These are phyloP conservation scores for Gonatopus flavifemur DNA, from an alignment of 1,140 invertebrate genomes.

Conservation along the genomic window DNA sequence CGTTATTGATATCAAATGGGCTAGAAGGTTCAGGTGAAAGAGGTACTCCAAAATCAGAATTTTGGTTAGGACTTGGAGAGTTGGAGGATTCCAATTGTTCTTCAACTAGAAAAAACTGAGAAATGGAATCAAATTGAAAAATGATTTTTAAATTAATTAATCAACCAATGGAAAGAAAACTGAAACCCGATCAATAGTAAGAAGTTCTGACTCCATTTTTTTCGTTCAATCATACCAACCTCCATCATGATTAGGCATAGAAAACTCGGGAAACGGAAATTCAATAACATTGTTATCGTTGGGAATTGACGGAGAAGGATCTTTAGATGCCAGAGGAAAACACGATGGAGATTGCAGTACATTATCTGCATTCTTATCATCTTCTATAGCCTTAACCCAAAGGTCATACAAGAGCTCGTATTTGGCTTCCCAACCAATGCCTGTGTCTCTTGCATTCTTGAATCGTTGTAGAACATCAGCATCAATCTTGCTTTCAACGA, in stretches of 20 bases:
- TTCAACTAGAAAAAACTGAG: conserved; percentile 3
- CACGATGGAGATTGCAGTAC: too few species aligned
- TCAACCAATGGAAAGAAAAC: conserved; percentile 1
- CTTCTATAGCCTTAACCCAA: conserved; percentile 8
- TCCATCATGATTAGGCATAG: too few species aligned
- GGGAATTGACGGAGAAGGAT: not conserved
- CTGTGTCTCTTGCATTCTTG: too few species aligned
- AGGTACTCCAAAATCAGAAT: too few species aligned
- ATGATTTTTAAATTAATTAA: conserved; percentile 6
- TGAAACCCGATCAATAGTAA: not conserved
- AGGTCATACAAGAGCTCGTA: conserved; percentile 6
- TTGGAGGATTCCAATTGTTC: too few species aligned
- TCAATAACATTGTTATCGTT: too few species aligned
- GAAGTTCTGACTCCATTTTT: too few species aligned
- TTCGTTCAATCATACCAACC: too few species aligned
- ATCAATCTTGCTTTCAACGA: not conserved
- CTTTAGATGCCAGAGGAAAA: not conserved
- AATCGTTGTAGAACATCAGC: conserved; percentile 3
- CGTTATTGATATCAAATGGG: too few species aligned
- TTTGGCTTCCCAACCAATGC: conserved; percentile 8
- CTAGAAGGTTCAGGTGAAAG: too few species aligned
- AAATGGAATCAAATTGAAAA: conserved; percentile 6
- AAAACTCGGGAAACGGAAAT: too few species aligned
- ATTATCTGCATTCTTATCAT: conserved; percentile 7
- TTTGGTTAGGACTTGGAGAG: too few species aligned